Evolutionary conservation across 1,140 invertebrate species (phyloP).

Genomic region (Diabrotica undecimpunctata): DNA sequence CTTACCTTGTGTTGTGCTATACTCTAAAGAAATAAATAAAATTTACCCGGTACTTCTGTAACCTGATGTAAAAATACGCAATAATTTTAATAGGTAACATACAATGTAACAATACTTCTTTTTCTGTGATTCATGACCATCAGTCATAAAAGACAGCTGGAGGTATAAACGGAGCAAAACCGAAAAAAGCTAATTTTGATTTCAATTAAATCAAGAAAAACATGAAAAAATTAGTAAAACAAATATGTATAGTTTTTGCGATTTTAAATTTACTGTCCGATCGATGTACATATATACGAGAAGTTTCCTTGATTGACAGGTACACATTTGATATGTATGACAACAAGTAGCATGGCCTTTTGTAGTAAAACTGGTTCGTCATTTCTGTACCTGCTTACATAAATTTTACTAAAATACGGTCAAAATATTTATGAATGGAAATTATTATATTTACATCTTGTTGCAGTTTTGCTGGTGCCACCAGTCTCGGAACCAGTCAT

Average conservation of each 20-base stretch:
- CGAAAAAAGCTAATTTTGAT: constrained; percentile 4
- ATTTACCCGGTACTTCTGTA: no score
- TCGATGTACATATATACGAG: constrained; percentile 12
- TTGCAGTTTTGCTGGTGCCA: constrained; percentile 3
- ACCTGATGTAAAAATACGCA: no score
- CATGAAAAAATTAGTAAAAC: constrained; percentile 31
- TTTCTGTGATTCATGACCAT: no score
- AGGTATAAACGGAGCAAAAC: no score
- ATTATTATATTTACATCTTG: constrained; percentile 22
- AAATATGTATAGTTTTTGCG: constrained; percentile 33
- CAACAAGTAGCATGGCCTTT: constrained; percentile 30
- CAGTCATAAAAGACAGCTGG: no score
- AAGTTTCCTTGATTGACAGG: constrained; percentile 29
- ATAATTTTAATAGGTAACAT: no score
- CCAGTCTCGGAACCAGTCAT: neutral
- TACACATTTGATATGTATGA: constrained; percentile 33
- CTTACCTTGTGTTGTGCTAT: no score
- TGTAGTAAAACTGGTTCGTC: constrained; percentile 26
- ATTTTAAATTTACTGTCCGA: constrained; percentile 29
- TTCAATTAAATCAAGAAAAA: constrained; percentile 30
- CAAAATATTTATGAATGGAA: constrained; percentile 35
- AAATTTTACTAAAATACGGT: constrained; percentile 30
- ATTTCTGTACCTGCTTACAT: constrained; percentile 29
- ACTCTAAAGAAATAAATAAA: no score
- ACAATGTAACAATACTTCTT: no score